Evolutionary conservation across 2,888 invertebrate species (phyloP).

Genomic region (Cheilosia variabilis): DNA sequence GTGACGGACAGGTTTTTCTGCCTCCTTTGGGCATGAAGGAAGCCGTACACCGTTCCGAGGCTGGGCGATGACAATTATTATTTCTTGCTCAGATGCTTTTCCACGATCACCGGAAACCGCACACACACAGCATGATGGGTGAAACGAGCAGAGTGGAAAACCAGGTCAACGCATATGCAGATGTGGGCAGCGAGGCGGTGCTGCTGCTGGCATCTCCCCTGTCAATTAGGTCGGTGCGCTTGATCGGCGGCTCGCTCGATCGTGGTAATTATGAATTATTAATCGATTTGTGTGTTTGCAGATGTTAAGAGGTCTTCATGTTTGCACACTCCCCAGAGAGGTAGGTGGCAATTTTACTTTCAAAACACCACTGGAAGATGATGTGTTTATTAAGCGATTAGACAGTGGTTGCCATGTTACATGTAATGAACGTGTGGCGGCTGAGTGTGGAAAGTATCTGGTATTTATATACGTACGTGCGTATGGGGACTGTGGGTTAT

Average conservation of each 20-base stretch:
- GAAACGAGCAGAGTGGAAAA: conserved; percentile 43
- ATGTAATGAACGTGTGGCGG: conserved; percentile 31
- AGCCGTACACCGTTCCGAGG: not conserved
- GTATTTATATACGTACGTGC: conserved; percentile 9
- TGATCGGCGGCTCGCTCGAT: conserved; percentile 39
- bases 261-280: conserved; percentile 55
- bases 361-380: not conserved
- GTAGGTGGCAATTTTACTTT: conserved; percentile 15
- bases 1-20: conserved; percentile 4
- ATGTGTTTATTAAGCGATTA: conserved; percentile 64
- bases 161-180: conserved; percentile 54
- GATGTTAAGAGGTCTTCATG: not conserved
- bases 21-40: conserved; percentile 14
- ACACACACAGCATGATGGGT: conserved; percentile 23
- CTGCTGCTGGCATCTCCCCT: conserved; percentile 32
- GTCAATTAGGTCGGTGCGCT: conserved; percentile 62
- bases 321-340: not conserved
- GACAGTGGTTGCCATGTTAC: conserved; percentile 34
- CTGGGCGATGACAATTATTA: conserved; percentile 53
- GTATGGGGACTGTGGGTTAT: conserved; percentile 37
- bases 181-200: conserved; percentile 2
- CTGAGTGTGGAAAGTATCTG: conserved; percentile 61
- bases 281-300: conserved; percentile 48
- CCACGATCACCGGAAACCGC: conserved; percentile 63
- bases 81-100: conserved; percentile 36